Conservation (phyloP, 2,888 invertebrate species). For the Melanostoma mellinum region DNA sequence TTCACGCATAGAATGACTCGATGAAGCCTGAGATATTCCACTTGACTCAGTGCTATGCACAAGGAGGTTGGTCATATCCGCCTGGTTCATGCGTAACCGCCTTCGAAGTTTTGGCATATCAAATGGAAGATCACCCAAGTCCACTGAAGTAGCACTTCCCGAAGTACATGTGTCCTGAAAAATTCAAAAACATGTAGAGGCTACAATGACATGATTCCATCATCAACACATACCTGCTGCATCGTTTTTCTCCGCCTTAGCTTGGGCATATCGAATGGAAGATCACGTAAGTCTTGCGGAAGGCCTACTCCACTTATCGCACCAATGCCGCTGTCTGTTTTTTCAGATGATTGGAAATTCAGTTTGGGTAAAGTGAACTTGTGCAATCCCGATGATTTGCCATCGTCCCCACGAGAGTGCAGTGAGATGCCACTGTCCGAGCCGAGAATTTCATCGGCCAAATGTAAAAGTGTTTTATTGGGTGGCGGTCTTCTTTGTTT, state of each 20-base stretch:
- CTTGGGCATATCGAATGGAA: conserved; percentile 96
- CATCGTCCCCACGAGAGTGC: conserved; percentile 89
- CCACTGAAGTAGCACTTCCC: conserved; percentile 88
- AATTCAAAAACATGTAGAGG: conserved; percentile 2
- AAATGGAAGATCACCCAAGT: conserved; percentile 92
- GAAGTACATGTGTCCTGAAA: conserved; percentile 85
- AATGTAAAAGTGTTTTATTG: conserved; percentile 86
- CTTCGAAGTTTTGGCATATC: conserved; percentile 95
- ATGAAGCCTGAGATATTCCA: conserved; percentile 90
- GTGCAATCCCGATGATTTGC: conserved; percentile 85
- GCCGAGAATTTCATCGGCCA: conserved; percentile 89
- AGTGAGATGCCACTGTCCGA: conserved; percentile 95
- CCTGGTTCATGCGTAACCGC: conserved; percentile 85
- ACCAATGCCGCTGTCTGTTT: conserved; percentile 77
- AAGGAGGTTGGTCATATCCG: conserved; percentile 79
- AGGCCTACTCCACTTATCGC: conserved; percentile 81
- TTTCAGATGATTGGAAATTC: conserved; percentile 83
- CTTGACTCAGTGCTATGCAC: conserved; percentile 86
- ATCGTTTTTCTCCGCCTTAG: conserved; percentile 87
- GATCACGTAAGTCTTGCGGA: conserved; percentile 88
- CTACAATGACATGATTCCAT: not conserved
- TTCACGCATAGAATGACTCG: conserved; percentile 91
- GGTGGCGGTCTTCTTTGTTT: conserved; percentile 85
- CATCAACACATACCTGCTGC: conserved; percentile 83
- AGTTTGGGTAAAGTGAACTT: conserved; percentile 83